phyloP scores from a whole-genome alignment of 2,113 vertebrate genomes.

The Sprattus sprattus region DNA sequence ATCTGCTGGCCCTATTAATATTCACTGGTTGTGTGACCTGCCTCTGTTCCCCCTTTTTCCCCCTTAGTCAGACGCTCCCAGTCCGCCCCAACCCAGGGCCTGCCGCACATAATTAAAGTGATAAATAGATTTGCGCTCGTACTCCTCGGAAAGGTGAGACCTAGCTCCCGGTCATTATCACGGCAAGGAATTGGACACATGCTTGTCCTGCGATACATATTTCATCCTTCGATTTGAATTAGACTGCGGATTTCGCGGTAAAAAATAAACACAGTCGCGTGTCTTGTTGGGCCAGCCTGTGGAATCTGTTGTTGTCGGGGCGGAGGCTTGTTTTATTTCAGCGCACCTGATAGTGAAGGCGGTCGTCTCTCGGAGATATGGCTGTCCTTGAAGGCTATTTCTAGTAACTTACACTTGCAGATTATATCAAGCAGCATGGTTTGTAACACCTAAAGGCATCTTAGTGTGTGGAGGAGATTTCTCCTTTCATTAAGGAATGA shows the following conservation, averaged over 20 bases:
- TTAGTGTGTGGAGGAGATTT: conserved; percentile 53
- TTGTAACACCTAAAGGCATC: conserved; percentile 60
- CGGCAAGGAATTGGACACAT: conserved; percentile 31
- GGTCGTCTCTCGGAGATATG: conserved; percentile 37
- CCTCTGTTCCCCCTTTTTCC: conserved; percentile 48
- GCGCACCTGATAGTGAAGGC: conserved; percentile 13
- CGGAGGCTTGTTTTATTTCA: conserved; percentile 57
- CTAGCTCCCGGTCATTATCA: conserved; percentile 41
- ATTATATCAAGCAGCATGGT: conserved; percentile 58
- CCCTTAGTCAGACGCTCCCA: conserved; percentile 63
- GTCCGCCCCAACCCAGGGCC: conserved; percentile 56
- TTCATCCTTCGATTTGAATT: conserved; percentile 28
- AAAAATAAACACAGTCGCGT: not conserved
- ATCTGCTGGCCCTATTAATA: conserved; percentile 62
- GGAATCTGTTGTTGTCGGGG: conserved; percentile 57
- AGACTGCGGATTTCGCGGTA: not conserved
- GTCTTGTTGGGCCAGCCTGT: conserved; percentile 31
- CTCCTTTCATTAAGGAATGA: conserved; percentile 49
- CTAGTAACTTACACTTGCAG: conserved; percentile 49
- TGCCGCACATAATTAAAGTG: conserved; percentile 69
- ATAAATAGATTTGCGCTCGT: conserved; percentile 61
- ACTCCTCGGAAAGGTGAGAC: conserved; percentile 30
- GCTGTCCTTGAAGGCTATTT: conserved; percentile 43
- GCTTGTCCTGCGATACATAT: conserved; percentile 30
- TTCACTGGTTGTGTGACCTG: conserved; percentile 49